Base-by-base conservation (phyloP, 2,113 vertebrate species). In the Cyanocitta stelleri region DNA sequence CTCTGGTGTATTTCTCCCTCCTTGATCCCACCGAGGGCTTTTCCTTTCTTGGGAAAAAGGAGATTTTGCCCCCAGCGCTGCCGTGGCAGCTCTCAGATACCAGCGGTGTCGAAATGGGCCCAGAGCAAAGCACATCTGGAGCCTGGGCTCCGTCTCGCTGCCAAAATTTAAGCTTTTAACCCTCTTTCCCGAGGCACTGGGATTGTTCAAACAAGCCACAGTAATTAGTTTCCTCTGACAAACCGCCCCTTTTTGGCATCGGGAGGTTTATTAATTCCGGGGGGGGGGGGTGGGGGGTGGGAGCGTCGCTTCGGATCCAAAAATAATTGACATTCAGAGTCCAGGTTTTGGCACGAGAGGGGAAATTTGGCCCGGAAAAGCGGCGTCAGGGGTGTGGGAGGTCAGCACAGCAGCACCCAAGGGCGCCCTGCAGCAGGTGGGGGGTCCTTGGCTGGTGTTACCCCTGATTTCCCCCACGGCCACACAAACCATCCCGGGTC, bases 141-240 rank as follows among this genome's bases (percentile, higher is more conserved):
- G 58, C 87, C 87, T 30, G 87, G 66, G 87, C 69, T 93, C 43
- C 2, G 0, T 39, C 73, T 62, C 0, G 1, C 80, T 93, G 95
- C 96, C 96, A 97, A 90, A 90, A 93, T 66, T 13, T 10, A 12
- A 73, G 96, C 85, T 96, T 95, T 78, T 72, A 89, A 88, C 90
- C 49, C 76, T 21, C 24, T 90, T 91, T 95, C 96, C 87, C 10
- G 9, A 93, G 95, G 95, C 89, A 2, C 49, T 80, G 75, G 86
- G 88, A 52, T 83, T 93, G 95, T 95, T 86, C 89, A 85, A 90
- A 96, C 95, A 94, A 90, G 95, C 89, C 94, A 71, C 81, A 88
- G 76, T 49, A 87, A 95, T 94, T 85, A 81, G 91, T 87, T 94
- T 91, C 84, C 85, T 91, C 78, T 46, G 16, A 84, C 81, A 82